Base-by-base conservation (phyloP, 2,113 vertebrate genomes). In the Macrotis lagotis region DNA sequence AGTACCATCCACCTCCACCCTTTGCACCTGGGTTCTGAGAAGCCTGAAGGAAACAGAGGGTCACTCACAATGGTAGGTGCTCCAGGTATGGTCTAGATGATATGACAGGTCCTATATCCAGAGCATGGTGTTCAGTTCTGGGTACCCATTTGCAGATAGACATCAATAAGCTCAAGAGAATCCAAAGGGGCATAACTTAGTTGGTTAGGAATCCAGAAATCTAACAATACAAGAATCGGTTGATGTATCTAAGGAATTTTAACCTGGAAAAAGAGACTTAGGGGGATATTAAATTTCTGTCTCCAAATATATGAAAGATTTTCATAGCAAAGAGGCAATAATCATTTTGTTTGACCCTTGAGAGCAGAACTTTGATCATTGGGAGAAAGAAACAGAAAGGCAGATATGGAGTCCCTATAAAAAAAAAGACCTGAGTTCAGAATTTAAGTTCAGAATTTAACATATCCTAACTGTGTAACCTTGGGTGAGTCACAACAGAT, bases 1-100 rank as follows among this genome's bases (percentile, higher is more conserved):
- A 99, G 92, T 99, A 99, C 95, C 92, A 3, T 28, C 90, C 44
- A 0, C 99, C 98, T 0, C 98, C 99, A 7, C 98, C 99, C 22
- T 99, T 99, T 31, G 98, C 98, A 50, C 99, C 99, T 1, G 98
- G 99, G 2, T 98, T 98, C 97, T 98, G 93, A 96, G 52, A 48
- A 24, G 25, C 52, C 47, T 16, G 8, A 9, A 91, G 66, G n/a
- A 44, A 83, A 83, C 19, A 8, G 37, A 44, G 66, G n/a, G 7
- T 83, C 0, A 83, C n/a, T 83, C 66, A 44, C 37, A 74, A 44
- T 22, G 14, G 16, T 19, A 74, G 14, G 31, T 74, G 37, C 37
- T 74, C 59, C 59, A 74, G 12, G 31, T 55, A 26, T 66, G 55
- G 31, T 66, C 55, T 31, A 31, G 28, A 25, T 53, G 52, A 53